These are phyloP conservation scores for Drosophila pachea DNA, from an alignment of 1,140 invertebrate genomes.

Conservation along the genomic window DNA sequence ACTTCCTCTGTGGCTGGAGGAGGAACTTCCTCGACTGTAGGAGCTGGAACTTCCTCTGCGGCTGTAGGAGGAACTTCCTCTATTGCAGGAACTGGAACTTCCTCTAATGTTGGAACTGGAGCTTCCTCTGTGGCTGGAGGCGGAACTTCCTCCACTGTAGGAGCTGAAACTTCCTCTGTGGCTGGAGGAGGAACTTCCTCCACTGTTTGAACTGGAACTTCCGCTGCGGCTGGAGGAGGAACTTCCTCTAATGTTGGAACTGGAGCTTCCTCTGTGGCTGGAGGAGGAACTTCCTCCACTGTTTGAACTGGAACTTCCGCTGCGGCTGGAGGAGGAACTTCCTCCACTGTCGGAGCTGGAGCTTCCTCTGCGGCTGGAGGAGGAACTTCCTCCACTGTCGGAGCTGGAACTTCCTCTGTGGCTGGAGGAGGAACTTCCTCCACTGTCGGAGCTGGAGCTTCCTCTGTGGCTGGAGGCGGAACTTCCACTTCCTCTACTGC, in stretches of 20 bases:
- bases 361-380: not conserved
- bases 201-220: no score
- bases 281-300: not conserved
- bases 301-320: not conserved
- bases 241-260: not conserved
- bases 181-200: not conserved
- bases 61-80: not conserved
- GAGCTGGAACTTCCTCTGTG: not conserved
- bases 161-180: not conserved
- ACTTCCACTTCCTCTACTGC: no score
- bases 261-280: not conserved
- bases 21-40: not conserved
- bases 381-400: no score
- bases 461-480: no score
- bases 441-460: not conserved
- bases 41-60: conserved; percentile 4
- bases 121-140: not conserved
- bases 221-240: not conserved
- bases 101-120: no score
- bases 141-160: conserved; percentile 1
- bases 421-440: not conserved
- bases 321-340: not conserved
- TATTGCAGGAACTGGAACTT: not conserved
- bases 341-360: not conserved
- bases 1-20: not conserved